phyloP scores from a whole-genome alignment of 1,140 invertebrate genomes.

The Drosophila lacteicornis region DNA sequence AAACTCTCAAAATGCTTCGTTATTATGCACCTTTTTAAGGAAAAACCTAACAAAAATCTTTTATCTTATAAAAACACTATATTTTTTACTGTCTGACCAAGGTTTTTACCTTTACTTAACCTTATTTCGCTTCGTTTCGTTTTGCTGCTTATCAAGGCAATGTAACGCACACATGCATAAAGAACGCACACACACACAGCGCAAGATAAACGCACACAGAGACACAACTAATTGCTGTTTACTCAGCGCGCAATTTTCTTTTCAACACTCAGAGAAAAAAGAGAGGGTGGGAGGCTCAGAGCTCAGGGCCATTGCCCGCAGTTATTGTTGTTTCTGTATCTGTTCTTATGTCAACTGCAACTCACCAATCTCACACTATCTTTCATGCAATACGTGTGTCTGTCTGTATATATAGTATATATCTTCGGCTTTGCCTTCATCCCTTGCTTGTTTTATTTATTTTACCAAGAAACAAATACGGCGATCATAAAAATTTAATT shows the following conservation, averaged over 20 bases:
- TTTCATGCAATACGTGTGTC: conserved; percentile 18
- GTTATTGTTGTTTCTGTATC: conserved; percentile 22
- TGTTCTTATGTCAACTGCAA: conserved; percentile 48
- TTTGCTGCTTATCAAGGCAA: conserved; percentile 64
- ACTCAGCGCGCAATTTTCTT: conserved; percentile 74
- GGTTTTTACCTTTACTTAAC: conserved; percentile 58
- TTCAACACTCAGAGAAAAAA: conserved; percentile 51
- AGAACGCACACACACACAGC: conserved; percentile 30
- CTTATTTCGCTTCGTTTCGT: conserved; percentile 41
- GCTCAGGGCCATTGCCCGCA: conserved; percentile 38
- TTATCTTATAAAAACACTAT: neutral
- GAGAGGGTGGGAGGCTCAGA: conserved; percentile 9
- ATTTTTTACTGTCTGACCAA: conserved; percentile 3
- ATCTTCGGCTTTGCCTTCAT: conserved; percentile 27
- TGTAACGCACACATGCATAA: conserved; percentile 46
- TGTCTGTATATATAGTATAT: conserved; percentile 17
- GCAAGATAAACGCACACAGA: conserved; percentile 44
- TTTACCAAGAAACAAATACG: conserved; percentile 76
- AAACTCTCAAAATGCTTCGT: no score
- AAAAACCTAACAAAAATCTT: neutral
- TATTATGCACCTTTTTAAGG: neutral
- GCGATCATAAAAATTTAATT: conserved; percentile 81
- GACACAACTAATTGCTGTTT: conserved; percentile 75
- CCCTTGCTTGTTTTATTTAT: conserved; percentile 61
- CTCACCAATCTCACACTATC: conserved; percentile 65